Base-by-base conservation (phyloP, 1,140 invertebrate species). In the Scaptomyza pallida region DNA sequence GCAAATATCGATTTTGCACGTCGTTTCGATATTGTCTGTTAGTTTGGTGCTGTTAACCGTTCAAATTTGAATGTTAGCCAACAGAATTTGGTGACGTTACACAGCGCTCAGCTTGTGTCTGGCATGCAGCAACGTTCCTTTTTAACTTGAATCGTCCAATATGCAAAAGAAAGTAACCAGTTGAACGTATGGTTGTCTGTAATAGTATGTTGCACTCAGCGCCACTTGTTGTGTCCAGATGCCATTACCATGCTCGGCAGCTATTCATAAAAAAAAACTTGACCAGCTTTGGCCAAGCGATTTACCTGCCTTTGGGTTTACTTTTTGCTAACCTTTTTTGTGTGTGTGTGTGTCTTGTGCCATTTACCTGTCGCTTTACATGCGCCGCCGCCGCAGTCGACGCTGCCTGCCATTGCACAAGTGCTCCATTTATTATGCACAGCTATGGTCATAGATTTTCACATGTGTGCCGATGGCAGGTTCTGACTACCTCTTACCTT, bases 381-480 rank as follows among this genome's bases (percentile, higher is more conserved):
- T 80, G 61, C 47, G 45, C 51, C 65, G 73, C 54, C 74, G 71
- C 51, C 65, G 73, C 54, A 71, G 71, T 51, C 59, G 40, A 47
- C 40, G 52, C 21, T n/a, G 26, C 26, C 26, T 0, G 3, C 6
- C 23, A 8, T 35, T 35, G 64, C 56, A 59, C 57, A 67, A 71
- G 72, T 86, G 80, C 80, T 85, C 80, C 80, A 85, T 85, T 85
- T 85, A 85, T 85, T 85, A 85, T 85, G 81, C 69, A 69, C 73
- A 50, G 60, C 56, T 67, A 67, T 65, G 69, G 67, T 64, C 82
- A 85, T 85, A 85, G 81, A 86, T 85, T 86, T 86, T n/a, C n/a
- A n/a, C 80, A 54, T 55, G 60, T 64, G 69, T 80, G 80, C 80
- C 80, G 81, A 70, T 68, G 81, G 69, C 81, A 80, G 79, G 75